These are phyloP conservation scores for Cromileptes altivelis DNA, from an alignment of 2,113 vertebrate genomes.

Conservation along the genomic window DNA sequence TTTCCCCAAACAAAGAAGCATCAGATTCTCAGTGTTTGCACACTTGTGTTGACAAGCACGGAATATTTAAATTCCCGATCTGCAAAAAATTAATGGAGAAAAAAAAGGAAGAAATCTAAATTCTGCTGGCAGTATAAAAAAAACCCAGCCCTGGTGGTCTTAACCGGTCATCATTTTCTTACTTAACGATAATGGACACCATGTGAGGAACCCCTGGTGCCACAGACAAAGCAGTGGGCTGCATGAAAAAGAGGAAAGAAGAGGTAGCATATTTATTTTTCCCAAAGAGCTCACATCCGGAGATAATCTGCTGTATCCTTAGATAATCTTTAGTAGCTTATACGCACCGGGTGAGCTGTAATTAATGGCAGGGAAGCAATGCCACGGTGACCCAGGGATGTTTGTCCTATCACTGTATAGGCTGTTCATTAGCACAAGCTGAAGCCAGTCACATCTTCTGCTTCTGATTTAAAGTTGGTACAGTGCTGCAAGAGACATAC, in stretches of 20 bases:
- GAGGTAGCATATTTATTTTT: conserved; percentile 75
- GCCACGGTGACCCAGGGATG: conserved; percentile 71
- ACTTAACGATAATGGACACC: conserved; percentile 78
- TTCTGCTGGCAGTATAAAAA: conserved; percentile 42
- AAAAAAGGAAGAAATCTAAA: conserved; percentile 33
- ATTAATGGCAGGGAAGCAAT: conserved; percentile 78
- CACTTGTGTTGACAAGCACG: conserved; percentile 18
- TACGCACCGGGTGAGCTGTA: conserved; percentile 64
- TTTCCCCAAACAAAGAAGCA: conserved; percentile 31
- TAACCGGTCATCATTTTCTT: conserved; percentile 70
- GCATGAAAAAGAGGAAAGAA: conserved; percentile 59
- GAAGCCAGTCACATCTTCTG: conserved; percentile 43
- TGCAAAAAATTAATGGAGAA: conserved; percentile 21
- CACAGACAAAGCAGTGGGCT: conserved; percentile 36
- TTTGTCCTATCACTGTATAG: conserved; percentile 62
- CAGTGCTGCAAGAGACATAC: neutral
- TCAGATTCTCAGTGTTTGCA: conserved; percentile 21
- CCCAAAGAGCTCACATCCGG: conserved; percentile 73
- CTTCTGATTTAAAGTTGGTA: conserved; percentile 39
- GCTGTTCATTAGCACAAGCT: conserved; percentile 52
- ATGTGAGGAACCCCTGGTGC: conserved; percentile 69
- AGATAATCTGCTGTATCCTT: conserved; percentile 80
- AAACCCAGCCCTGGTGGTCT: conserved; percentile 68
- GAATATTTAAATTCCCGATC: conserved; percentile 23
- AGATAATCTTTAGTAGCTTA: conserved; percentile 75